Evolutionary conservation across 2,797 vertebrate species (phyloP), one percentile per base, ranked within the genome.

Genomic region (Hippopotamyrus pictus): DNA sequence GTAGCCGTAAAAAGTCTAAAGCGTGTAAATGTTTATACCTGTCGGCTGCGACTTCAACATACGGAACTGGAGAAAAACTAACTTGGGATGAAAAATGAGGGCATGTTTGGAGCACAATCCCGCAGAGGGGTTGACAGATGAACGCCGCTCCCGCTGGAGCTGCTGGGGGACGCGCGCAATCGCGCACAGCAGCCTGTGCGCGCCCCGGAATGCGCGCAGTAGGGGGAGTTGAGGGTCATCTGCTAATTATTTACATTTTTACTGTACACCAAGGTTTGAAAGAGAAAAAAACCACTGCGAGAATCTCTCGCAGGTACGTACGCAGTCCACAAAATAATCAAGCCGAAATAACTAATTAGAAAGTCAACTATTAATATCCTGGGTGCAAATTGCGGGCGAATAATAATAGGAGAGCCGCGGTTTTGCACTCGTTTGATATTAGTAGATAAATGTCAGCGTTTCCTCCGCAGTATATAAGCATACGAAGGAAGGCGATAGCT

Each of bases 361-460:
- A 79, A 79, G 37, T n/a, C 14, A 41, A 79, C 83, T 86, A 51
- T 86, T 86, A 50, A 86, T 86, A 79, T n/a, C 73, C 46, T 25
- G 14, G 29, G 50, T 86, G 83, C 46, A 51, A 86, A 86, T 33
- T 86, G 22, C 33, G 22, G 11, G 48, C 5, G 22, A 53, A 86
- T 29, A 51, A 51, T 8, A 51, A 50, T 33, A 53, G 50, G 19
- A 50, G 12, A 14, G 50, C 25, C 46, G 14, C 5, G 50, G 46
- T 51, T 51, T 29, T 2, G 5, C 83, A 86, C 4, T 33, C 22
- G 1, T 53, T 51, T 46, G 17, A 79, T 46, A 51, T 33, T 51
- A 86, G 29, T 25, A 86, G 46, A 29, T 53, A 86, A 29, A 50
- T 29, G 50, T 54, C 83, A 25, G 14, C n/a, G n/a, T 50, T 50